These are phyloP conservation scores for Emesis russula DNA, from an alignment of 2,888 invertebrate genomes.

Conservation along the genomic window DNA sequence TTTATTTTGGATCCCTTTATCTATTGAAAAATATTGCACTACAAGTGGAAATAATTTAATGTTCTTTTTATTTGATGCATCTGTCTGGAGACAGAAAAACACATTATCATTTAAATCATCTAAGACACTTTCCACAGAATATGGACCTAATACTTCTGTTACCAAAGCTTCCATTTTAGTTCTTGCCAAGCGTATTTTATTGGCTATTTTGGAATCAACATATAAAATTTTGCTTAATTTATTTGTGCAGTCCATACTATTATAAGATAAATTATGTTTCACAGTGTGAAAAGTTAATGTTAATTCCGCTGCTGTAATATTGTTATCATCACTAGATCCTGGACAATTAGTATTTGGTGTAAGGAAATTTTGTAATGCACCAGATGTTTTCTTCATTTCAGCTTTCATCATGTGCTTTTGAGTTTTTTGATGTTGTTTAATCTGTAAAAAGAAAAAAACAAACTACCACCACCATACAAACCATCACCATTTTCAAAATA, in stretches of 20 bases:
- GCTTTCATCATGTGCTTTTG: slow-evolving; percentile 26
- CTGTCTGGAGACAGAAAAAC: too few relatives aligned
- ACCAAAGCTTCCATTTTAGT: slow-evolving; percentile 78
- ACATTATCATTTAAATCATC: too few relatives aligned
- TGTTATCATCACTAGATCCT: slow-evolving; percentile 8
- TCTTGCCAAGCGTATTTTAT: slow-evolving; percentile 14
- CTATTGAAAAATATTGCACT: too few relatives aligned
- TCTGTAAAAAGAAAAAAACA: slow-evolving; percentile 18
- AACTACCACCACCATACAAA: slow-evolving; percentile 5
- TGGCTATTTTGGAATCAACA: slow-evolving; percentile 40
- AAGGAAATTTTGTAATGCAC: slow-evolving; percentile 13
- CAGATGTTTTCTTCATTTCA: slow-evolving; percentile 24
- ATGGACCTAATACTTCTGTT: slow-evolving; percentile 58
- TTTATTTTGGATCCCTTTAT: too few relatives aligned
- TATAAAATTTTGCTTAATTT: slow-evolving; percentile 52
- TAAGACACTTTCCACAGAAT: background rate
- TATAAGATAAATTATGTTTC: slow-evolving; percentile 86
- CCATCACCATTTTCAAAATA: slow-evolving; percentile 1
- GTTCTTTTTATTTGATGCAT: too few relatives aligned
- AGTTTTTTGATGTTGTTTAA: slow-evolving; percentile 29
- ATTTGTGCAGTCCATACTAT: slow-evolving; percentile 70
- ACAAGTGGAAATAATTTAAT: background rate
- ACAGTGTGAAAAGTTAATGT: slow-evolving; percentile 81
- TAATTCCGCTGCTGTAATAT: slow-evolving; percentile 52
- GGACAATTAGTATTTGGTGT: background rate